phyloP scores from a whole-genome alignment of 2,113 vertebrate species.

The Larimichthys crocea region DNA sequence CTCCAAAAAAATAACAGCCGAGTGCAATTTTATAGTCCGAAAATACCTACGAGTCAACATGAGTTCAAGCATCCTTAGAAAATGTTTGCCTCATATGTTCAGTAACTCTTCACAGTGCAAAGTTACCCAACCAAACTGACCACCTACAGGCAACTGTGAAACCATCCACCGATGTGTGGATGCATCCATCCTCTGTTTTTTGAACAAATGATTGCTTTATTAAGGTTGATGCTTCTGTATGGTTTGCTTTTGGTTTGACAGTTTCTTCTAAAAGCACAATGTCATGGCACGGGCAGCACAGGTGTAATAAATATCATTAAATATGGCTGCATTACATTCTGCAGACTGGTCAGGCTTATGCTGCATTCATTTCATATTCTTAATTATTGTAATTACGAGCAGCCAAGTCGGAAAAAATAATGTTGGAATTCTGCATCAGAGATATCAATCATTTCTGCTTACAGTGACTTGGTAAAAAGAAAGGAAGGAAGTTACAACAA shows the following conservation, averaged over 20 bases:
- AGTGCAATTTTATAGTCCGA: conserved; percentile 24
- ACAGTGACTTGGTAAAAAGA: neutral
- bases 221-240: too few species aligned
- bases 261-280: neutral
- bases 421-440: neutral
- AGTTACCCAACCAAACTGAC: neutral
- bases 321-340: neutral
- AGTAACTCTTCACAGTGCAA: neutral
- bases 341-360: neutral
- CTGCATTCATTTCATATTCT: neutral
- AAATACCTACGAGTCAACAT: conserved; percentile 50
- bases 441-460: neutral
- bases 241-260: neutral
- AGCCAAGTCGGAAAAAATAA: neutral
- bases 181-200: neutral
- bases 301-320: neutral
- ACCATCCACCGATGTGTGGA: neutral
- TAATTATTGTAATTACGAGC: neutral
- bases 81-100: conserved; percentile 25
- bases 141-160: conserved; percentile 3
- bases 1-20: conserved; percentile 22
- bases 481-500: neutral
- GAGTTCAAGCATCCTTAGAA: conserved; percentile 54
- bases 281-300: neutral
- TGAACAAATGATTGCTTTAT: neutral